Base-by-base conservation (phyloP, 2,888 invertebrate genomes). In the Heliothis peltigera region DNA sequence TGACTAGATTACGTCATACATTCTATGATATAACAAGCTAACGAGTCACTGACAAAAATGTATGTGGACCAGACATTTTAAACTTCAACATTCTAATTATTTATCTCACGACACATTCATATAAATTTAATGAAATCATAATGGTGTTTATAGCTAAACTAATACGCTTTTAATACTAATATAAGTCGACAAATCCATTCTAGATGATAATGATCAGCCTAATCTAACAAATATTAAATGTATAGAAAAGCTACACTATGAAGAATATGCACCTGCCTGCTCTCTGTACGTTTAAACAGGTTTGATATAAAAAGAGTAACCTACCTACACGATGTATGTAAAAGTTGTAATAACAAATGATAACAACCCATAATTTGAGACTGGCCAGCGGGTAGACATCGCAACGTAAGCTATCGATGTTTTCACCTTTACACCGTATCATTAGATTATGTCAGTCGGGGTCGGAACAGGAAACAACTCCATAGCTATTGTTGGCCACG, bases 371-470 rank as follows among this genome's bases (percentile, higher is more conserved):
- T 75, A 57, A 76, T 76, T 73, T 76, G 39, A 64, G 49, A 48
- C 22, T 32, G 55, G 59, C 59, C 18, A 42, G 12, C 52, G 19
- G 21, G 39, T 42, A 58, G 57, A 61, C 47, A 21, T 44, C 39
- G 19, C 39, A 25, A 46, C 60, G 76, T 70, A 64, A 76, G 42
- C 66, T 61, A 39, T 59, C 42, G 46, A 62, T 52, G 46, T 63
- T 68, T 77, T 75, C 77, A 77, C 69, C 64, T 73, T 54, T 49
- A 57, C 4, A 77, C 39, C 42, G 32, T 69, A 64, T 77, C 65
- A 77, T 74, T 70, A 77, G 60, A 42, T 75, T 77, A 75, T 77
- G 65, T 75, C 75, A 75, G 63, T 28, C 19, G 62, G 39, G 62
- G 57, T 58, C 71, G 25, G 25, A 71, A 25, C 64, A 79, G 72